Evolutionary conservation across 2,797 vertebrate genomes (phyloP), one percentile per base, ranked within the genome.

Genomic region (Parauchenoglanis ngamensis): DNA sequence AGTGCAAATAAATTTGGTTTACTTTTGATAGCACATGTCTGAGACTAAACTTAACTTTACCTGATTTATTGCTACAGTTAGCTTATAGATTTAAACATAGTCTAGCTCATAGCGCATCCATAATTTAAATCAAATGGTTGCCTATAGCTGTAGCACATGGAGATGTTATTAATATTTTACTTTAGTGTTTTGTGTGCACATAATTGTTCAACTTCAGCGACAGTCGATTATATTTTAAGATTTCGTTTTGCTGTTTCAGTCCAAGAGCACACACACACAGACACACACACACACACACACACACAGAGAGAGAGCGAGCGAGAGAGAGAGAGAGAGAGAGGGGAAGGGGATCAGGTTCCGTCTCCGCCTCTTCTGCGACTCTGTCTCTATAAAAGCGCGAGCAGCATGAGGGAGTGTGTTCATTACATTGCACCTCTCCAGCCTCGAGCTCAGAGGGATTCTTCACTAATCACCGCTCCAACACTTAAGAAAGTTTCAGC

Each of bases 351-450:
- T 94, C 85, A 78, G 35, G 72, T 94, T 93, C 91, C 2, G 92
- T 92, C 93, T 87, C 95, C 95, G 93, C 95, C 95, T 85, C 91
- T 76, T 31, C 6, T 3, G 12, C 19, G 40, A 28, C 40, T 0
- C 2, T 15, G 25, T 15, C 23, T 25, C 54, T 90, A 90, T 90
- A 90, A 87, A 76, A 28, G 4, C 17, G n/a, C 56, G n/a, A 10
- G 65, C 28, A 65, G 70, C 23, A 76, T 46, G 68, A 28, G 59
- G 54, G 56, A 57, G 61, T 76, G 63, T 46, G 31, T 80, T 63
- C 86, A 87, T 52, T 86, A 54, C 57, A 44, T 83, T 72, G 31
- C 31, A 40, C 21, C 28, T 17, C 57, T 84, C 57, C 46, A 77
- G 17, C 25, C 8, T 7, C 8, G 79, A 49, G 80, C 1, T 65